phyloP scores from a whole-genome alignment of 2,113 vertebrate genomes.

The Petaurus breviceps region DNA sequence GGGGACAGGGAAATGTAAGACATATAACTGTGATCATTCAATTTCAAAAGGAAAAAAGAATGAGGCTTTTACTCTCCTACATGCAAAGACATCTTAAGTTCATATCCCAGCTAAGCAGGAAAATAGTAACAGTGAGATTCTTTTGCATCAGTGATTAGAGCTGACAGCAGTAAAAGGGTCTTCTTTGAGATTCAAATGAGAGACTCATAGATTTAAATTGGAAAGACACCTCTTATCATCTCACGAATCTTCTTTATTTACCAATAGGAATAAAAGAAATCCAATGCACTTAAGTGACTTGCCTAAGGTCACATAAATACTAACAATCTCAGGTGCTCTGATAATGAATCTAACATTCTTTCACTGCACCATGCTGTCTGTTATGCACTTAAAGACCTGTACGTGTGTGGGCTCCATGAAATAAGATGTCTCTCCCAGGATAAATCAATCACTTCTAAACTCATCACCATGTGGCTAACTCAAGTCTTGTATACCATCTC shows the following conservation, averaged over 20 bases:
- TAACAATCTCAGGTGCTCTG: neutral
- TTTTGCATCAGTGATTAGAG: neutral
- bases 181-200: neutral
- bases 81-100: neutral
- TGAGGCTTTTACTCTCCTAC: neutral
- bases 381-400: neutral
- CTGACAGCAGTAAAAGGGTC: neutral
- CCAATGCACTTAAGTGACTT: neutral
- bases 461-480: neutral
- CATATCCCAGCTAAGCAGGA: neutral
- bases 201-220: neutral
- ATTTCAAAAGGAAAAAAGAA: neutral
- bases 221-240: neutral
- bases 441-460: neutral
- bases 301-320: neutral
- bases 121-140: neutral
- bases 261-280: neutral
- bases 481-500: neutral
- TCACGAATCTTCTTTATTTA: neutral
- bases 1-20: neutral
- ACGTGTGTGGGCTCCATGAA: neutral
- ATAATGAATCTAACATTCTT: neutral
- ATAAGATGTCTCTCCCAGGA: neutral
- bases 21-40: neutral
- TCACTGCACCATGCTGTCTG: neutral